Conservation (phyloP, 1,140 invertebrate species). For the Telenomus remus region DNA sequence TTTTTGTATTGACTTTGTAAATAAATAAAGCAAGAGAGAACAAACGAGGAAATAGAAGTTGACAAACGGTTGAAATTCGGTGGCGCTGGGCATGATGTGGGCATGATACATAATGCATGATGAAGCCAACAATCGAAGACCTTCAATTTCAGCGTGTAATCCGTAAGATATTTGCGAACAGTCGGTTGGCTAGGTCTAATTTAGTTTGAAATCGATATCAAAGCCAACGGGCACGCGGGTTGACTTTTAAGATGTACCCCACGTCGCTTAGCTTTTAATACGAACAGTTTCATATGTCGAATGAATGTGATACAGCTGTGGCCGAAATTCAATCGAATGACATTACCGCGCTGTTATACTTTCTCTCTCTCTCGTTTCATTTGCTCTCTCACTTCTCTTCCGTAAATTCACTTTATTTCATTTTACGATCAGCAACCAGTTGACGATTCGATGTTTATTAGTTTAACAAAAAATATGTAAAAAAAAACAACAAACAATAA, state of each 20-base stretch:
- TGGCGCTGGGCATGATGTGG: constrained; percentile 33
- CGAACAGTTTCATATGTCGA: constrained; percentile 16
- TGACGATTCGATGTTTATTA: too few species aligned
- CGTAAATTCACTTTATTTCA: too few species aligned
- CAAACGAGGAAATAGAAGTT: neutral
- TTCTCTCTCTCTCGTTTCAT: too few species aligned
- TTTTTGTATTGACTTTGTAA: too few species aligned
- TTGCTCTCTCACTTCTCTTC: too few species aligned
- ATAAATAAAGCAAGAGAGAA: too few species aligned
- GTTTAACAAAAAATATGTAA: too few species aligned
- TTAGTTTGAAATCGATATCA: constrained; percentile 47
- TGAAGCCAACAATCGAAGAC: constrained; percentile 54
- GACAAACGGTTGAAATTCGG: neutral
- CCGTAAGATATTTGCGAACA: constrained; percentile 41
- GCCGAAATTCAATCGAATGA: constrained; percentile 10
- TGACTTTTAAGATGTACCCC: constrained; percentile 29
- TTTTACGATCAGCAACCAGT: too few species aligned
- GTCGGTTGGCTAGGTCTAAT: constrained; percentile 29
- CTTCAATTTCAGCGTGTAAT: constrained; percentile 47
- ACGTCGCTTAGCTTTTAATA: constrained; percentile 29
- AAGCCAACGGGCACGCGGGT: constrained; percentile 13
- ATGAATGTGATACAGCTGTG: constrained; percentile 21
- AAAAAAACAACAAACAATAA: too few species aligned
- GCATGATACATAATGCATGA: constrained; percentile 33
- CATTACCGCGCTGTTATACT: too few species aligned